phyloP scores from a whole-genome alignment of 2,113 vertebrate genomes.

The Albula glossodonta region DNA sequence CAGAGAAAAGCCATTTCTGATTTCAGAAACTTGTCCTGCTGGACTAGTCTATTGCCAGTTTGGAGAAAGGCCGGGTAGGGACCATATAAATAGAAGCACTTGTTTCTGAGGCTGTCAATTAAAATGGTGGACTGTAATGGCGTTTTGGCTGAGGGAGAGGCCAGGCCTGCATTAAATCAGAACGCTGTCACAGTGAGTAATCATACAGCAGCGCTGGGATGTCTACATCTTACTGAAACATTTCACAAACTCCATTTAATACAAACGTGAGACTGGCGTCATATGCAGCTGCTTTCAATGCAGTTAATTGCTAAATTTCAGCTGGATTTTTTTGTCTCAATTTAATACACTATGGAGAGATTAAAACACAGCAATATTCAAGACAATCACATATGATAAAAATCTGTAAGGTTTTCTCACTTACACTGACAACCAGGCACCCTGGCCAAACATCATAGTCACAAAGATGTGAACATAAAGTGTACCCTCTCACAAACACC shows the following conservation, averaged over 20 bases:
- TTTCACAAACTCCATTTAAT: too few relatives aligned
- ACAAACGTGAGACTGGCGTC: too few relatives aligned
- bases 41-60: slow-evolving; percentile 34
- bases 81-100: slow-evolving; percentile 22
- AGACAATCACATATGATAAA: too few relatives aligned
- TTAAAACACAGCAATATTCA: too few relatives aligned
- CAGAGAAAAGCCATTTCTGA: slow-evolving; percentile 23
- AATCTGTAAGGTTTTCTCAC: too few relatives aligned
- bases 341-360: too few relatives aligned
- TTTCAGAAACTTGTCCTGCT: slow-evolving; percentile 24
- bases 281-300: too few relatives aligned
- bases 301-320: too few relatives aligned
- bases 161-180: slow-evolving; percentile 47
- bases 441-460: not conserved
- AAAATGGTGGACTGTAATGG: slow-evolving; percentile 38
- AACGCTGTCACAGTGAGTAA: slow-evolving; percentile 6
- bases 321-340: too few relatives aligned
- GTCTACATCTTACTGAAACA: slow-evolving; percentile 4
- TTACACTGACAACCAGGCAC: too few relatives aligned
- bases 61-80: slow-evolving; percentile 30
- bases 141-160: slow-evolving; percentile 33
- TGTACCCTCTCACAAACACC: not conserved
- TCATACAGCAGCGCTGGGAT: not conserved
- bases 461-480: slow-evolving; percentile 20
- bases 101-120: slow-evolving; percentile 50